Evolutionary conservation across 2,888 invertebrate species (phyloP).

Genomic region (Anticlea derivata): DNA sequence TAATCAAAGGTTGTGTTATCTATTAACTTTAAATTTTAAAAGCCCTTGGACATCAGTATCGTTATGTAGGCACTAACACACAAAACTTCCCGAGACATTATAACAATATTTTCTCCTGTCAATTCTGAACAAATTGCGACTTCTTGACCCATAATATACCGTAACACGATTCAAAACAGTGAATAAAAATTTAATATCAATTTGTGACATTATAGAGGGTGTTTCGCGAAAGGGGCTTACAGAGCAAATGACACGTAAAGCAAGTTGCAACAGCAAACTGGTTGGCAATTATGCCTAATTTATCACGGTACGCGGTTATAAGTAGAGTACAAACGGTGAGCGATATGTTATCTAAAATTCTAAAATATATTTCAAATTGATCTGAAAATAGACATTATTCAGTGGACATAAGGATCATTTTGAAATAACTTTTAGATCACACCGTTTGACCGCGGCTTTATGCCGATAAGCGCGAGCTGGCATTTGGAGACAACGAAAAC

Average conservation of each 20-base stretch:
- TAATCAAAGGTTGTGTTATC: too few relatives aligned
- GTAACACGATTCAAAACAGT: conserved; percentile 35
- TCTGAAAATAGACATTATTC: too few relatives aligned
- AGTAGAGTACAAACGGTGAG: too few relatives aligned
- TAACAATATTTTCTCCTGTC: conserved; percentile 10
- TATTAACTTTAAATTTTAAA: too few relatives aligned
- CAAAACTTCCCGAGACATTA: neutral
- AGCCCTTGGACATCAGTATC: neutral
- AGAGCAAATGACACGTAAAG: conserved; percentile 1
- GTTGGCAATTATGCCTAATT: neutral
- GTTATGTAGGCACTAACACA: conserved; percentile 1
- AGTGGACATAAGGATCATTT: too few relatives aligned
- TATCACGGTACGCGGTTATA: neutral
- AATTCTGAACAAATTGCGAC: conserved; percentile 12
- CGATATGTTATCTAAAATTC: too few relatives aligned
- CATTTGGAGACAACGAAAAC: neutral
- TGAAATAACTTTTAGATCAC: too few relatives aligned
- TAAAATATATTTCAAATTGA: too few relatives aligned
- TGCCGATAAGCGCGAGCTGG: neutral
- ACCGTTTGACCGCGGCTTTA: neutral
- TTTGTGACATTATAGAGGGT: conserved; percentile 54
- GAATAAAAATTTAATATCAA: conserved; percentile 53
- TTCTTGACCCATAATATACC: conserved; percentile 19
- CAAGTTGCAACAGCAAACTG: neutral
- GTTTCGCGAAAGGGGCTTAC: conserved; percentile 43